phyloP scores from a whole-genome alignment of 2,888 invertebrate species.

The Netelia fuscicornis region DNA sequence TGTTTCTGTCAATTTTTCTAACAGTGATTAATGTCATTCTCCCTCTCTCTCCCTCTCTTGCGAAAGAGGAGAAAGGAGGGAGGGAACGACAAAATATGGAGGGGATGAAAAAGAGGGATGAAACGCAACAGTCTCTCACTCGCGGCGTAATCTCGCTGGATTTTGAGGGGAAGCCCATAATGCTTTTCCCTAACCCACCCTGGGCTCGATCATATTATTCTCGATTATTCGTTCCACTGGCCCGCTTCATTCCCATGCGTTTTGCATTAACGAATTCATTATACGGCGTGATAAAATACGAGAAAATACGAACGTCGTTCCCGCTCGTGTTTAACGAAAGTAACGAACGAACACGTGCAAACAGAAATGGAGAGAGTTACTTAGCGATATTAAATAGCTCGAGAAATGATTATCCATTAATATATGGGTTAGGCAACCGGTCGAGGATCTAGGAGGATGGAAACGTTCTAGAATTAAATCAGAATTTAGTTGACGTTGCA shows the following conservation, averaged over 20 bases:
- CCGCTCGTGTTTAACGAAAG: too few relatives aligned
- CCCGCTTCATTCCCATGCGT: conserved; percentile 52
- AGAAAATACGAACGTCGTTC: not conserved
- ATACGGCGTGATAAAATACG: not conserved
- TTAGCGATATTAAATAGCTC: not conserved
- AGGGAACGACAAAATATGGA: not conserved
- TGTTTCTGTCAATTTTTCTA: not conserved
- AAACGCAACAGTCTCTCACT: not conserved
- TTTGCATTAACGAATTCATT: conserved; percentile 10
- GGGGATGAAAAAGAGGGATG: not conserved
- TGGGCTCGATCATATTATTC: conserved; percentile 11
- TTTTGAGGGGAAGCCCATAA: not conserved
- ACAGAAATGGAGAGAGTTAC: not conserved
- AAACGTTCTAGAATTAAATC: conserved; percentile 5
- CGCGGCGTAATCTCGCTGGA: not conserved
- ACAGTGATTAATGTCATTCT: not conserved
- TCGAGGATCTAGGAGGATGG: too few relatives aligned
- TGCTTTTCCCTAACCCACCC: conserved; percentile 1
- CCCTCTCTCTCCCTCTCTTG: too few relatives aligned
- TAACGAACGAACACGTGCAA: conserved; percentile 10
- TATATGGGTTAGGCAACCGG: too few relatives aligned
- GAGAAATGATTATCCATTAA: conserved; percentile 15
- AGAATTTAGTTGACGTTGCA: conserved; percentile 7
- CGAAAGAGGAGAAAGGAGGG: not conserved
- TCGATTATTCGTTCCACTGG: conserved; percentile 17